phyloP scores from a whole-genome alignment of 2,797 vertebrate genomes.

The Pampus argenteus region DNA sequence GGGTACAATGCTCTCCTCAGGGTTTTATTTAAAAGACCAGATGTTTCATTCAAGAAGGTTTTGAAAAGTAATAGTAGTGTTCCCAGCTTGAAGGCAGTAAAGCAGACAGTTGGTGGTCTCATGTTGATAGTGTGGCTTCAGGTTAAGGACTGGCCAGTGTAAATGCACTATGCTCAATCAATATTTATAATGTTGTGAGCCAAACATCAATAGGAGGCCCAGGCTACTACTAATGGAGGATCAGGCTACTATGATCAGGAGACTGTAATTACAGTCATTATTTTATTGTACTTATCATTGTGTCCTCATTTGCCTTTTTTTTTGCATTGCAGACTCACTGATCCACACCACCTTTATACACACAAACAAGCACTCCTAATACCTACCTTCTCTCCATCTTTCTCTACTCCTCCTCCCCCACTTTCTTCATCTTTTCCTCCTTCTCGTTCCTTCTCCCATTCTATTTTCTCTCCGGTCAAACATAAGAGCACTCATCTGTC shows the following conservation, averaged over 20 bases:
- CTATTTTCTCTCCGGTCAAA: constrained; percentile 73
- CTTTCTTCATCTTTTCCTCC: constrained; percentile 46
- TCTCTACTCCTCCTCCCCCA: constrained; percentile 26
- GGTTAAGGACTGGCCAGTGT: constrained; percentile 47
- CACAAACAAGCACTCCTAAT: constrained; percentile 13
- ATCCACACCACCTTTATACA: constrained; percentile 5
- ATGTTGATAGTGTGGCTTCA: constrained; percentile 30
- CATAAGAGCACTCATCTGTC: constrained; percentile 74
- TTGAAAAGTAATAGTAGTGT: background rate
- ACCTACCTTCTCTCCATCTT: constrained; percentile 27
- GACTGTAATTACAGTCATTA: constrained; percentile 64
- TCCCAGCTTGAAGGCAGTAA: background rate
- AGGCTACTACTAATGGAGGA: too few relatives aligned
- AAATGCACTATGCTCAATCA: constrained; percentile 57
- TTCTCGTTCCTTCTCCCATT: constrained; percentile 47
- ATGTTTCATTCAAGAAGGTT: constrained; percentile 30
- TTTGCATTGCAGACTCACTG: background rate
- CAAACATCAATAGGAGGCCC: constrained; percentile 49
- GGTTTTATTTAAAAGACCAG: constrained; percentile 16
- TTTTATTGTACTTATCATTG: constrained; percentile 55
- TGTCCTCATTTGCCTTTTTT: constrained; percentile 30
- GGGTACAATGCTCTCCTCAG: background rate
- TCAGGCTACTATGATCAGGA: too few relatives aligned
- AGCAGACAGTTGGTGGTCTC: background rate
- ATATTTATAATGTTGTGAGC: constrained; percentile 56